Evolutionary conservation across 2,113 vertebrate species (phyloP), one percentile per base, ranked within the genome.

Genomic region (Toxostoma redivivum): DNA sequence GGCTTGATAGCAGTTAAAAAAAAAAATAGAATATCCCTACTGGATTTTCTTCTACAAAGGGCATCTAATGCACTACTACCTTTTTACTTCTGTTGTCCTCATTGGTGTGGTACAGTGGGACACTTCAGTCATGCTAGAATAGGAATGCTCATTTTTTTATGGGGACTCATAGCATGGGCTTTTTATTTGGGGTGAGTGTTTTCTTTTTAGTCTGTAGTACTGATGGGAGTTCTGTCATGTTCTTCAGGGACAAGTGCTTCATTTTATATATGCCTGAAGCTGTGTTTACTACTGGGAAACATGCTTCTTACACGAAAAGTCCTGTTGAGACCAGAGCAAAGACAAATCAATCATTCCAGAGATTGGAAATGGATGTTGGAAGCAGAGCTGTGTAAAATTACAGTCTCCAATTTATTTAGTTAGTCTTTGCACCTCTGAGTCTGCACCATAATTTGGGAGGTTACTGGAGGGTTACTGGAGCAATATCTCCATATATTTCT

Each of bases 261-360:
- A 86, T 94, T 95, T 96, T 69, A 81, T 33, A 71, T 24, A 42
- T 25, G 54, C 47, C 82, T 92, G 89, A 93, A 85, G 47, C 56
- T 54, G 27, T 88, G 24, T 71, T 91, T 79, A 38, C 70, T 71
- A 15, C n/a, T 72, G 60, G 67, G 82, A 95, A 92, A 91, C 77
- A 81, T 7, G 15, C 28, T 89, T 58, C 60, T 37, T 74, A 42
- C 22, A 40, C 0, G 16, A 95, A 77, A 33, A 57, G 12, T 61
- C 40, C 88, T 92, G 12, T 16, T 92, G 80, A 42, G 44, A 84
- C 21, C 23, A 11, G 65, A 97, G 92, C 54, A 95, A 87, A 73
- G 77, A 83, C 54, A 93, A 92, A 92, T 81, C 90, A 73, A 42
- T 93, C 66, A 40, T 92, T 87, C 54, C 53, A 88, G 53, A 69